Evolutionary conservation across 1,140 invertebrate genomes (phyloP), one percentile per base, ranked within the genome.

Genomic region (Physella acuta): DNA sequence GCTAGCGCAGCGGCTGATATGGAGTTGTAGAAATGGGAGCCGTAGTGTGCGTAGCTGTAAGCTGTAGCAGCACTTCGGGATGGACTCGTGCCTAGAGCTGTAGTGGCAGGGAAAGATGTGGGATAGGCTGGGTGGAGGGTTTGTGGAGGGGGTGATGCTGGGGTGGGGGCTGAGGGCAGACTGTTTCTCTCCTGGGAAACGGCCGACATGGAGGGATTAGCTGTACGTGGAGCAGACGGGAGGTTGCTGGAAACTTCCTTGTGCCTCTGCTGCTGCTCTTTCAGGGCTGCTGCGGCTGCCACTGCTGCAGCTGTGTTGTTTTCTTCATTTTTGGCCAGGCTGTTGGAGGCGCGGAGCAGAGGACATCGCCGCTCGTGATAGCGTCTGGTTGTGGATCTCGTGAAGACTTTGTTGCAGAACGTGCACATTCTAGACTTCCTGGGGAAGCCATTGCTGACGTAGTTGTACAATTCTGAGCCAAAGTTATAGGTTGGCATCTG

Each of bases 331-430:
- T 76, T 75, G 53, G 78, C 72, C 60, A 76, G 73, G 31, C 78
- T 77, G 33, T 77, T 78, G 3, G 78, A 75, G 30, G 79, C 79
- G 24, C 79, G 53, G 26, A 80, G 60, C 14, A 79, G 61, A 11
- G 80, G 80, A 66, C 80, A 82, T 20, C 80, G 76, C 55, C 77
- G 79, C 69, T 82, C 81, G 70, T 82, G 81, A 66, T 82, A 82
- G 16, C 81, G 75, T 61, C 81, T 71, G 2, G 81, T 82, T 58
- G 81, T 82, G 17, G 81, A 82, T 11, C 81, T 73, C 3, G 81
- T 82, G 67, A 82, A 82, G 17, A 81, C 78, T 73, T 82, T 82
- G 39, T 75, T 72, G 69, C 81, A 82, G 58, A 78, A 82, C 60
- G 73, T 77, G 71, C 81, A 82, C 31, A 80, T 79, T 14, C 81